Evolutionary conservation across 2,888 invertebrate species (phyloP).

Genomic region (Argyresthia albistria): DNA sequence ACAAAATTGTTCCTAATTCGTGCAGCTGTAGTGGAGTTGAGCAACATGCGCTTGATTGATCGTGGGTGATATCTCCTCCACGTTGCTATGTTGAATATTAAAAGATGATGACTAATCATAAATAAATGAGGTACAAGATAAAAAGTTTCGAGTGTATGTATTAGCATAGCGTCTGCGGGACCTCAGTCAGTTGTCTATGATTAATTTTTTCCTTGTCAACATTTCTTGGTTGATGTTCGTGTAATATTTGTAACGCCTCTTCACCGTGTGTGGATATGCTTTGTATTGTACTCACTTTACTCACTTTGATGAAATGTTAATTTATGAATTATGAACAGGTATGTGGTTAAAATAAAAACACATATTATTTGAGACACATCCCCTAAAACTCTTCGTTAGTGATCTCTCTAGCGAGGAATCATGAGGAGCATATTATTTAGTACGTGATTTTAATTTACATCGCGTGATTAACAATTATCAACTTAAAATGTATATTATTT

Average conservation of each 20-base stretch:
- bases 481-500: too few relatives aligned
- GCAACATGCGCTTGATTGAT: constrained; percentile 47
- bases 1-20: constrained; percentile 15
- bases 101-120: constrained; percentile 56
- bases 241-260: constrained; percentile 50
- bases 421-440: too few relatives aligned
- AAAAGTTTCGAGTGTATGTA: constrained; percentile 23
- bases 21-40: constrained; percentile 13
- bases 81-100: constrained; percentile 44
- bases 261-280: constrained; percentile 32
- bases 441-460: too few relatives aligned
- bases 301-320: too few relatives aligned
- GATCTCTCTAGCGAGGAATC: too few relatives aligned
- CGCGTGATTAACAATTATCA: too few relatives aligned
- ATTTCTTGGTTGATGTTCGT: constrained; percentile 35
- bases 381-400: too few relatives aligned
- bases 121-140: constrained; percentile 47
- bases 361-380: too few relatives aligned
- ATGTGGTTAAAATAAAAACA: too few relatives aligned
- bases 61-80: constrained; percentile 41
- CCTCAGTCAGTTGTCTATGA: constrained; percentile 36
- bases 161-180: constrained; percentile 32
- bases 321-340: too few relatives aligned
- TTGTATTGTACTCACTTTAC: constrained; percentile 1
- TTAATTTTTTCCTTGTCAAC: constrained; percentile 49